A percentile compares a stretch with the other conserved stretches of the same genome.
These are phyloP conservation scores for Theonella swinhoei DNA, from an alignment of 37 sponge, comb jelly and placozoan genomes.

Conservation along the genomic window DNA sequence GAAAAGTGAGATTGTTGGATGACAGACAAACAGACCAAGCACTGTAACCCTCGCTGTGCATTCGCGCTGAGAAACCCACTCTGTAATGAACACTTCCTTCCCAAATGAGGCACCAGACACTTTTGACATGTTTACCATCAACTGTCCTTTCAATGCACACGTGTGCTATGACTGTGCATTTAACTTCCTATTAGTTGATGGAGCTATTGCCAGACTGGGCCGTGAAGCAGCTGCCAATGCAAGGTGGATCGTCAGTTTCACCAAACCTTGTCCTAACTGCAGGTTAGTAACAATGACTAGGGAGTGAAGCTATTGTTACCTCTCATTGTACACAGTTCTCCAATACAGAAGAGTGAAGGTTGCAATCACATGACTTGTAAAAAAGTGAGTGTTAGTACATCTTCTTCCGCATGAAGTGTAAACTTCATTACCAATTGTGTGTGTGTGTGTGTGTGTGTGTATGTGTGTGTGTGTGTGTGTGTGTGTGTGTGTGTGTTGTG, in stretches of 20 bases:
- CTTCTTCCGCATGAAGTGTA: too few relatives aligned
- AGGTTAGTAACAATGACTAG: neutral
- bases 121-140: neutral
- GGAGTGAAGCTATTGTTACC: neutral
- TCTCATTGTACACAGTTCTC: conserved; percentile 16
- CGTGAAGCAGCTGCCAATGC: conserved; percentile 55
- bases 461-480: neutral
- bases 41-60: too few relatives aligned
- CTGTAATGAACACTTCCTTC: too few relatives aligned
- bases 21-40: too few relatives aligned
- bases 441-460: neutral
- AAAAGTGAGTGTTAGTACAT: conserved; percentile 46
- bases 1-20: too few relatives aligned
- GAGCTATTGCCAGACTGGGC: conserved; percentile 9
- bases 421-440: too few relatives aligned
- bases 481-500: neutral
- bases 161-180: neutral
- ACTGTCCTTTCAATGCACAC: neutral
- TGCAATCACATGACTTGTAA: conserved; percentile 83
- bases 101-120: too few relatives aligned
- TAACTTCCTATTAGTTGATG: neutral
- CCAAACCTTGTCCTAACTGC: conserved; percentile 82
- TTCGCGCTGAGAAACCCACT: too few relatives aligned
- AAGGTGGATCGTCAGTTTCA: conserved; percentile 61
- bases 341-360: conserved; percentile 79